phyloP scores from a whole-genome alignment of 2,113 vertebrate genomes.

The Ictalurus punctatus region DNA sequence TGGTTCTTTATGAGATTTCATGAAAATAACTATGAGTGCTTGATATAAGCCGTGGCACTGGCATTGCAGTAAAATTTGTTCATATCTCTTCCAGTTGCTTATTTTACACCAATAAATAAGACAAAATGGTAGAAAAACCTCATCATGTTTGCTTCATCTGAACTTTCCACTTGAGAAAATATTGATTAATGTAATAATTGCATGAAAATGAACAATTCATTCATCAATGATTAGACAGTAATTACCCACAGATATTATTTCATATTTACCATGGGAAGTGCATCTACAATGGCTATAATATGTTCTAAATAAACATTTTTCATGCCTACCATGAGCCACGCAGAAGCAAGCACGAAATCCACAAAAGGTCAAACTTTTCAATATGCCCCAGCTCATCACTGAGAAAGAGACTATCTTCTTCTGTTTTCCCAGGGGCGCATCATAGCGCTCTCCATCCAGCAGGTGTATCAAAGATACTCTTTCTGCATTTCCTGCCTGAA shows the following conservation, averaged over 20 bases:
- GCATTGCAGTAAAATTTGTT: neutral
- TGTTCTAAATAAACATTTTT: neutral
- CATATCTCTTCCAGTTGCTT: neutral
- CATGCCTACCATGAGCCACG: neutral
- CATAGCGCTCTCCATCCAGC: too few species aligned
- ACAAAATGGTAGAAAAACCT: neutral
- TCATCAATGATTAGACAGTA: neutral
- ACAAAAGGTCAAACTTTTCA: conserved; percentile 61
- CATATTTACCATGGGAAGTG: neutral
- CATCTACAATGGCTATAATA: neutral
- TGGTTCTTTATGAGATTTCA: neutral
- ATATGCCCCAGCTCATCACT: conserved; percentile 57
- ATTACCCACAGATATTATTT: neutral
- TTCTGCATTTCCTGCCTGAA: neutral
- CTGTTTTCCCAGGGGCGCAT: conserved; percentile 32
- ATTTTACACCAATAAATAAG: neutral
- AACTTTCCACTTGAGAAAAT: neutral
- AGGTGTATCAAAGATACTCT: neutral
- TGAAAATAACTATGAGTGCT: neutral
- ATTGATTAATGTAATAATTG: neutral
- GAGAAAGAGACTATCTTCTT: conserved; percentile 43
- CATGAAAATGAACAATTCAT: neutral
- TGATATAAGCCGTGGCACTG: neutral
- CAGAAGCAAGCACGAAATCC: conserved; percentile 10
- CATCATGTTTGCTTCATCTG: neutral